These are phyloP conservation scores for Eufriesea mexicana DNA, from an alignment of 1,140 invertebrate genomes.

Conservation along the genomic window DNA sequence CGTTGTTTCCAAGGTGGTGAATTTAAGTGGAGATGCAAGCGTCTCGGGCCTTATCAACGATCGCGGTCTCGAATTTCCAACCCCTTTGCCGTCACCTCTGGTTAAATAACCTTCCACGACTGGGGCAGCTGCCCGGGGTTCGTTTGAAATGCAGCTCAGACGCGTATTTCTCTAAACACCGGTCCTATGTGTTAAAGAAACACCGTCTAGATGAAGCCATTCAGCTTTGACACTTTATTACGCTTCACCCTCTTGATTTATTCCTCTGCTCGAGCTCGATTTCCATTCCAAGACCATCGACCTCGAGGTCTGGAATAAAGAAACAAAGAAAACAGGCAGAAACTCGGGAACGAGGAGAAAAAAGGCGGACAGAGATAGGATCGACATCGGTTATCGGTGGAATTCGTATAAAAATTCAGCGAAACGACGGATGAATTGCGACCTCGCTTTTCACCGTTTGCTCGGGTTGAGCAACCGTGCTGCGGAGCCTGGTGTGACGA, in stretches of 20 bases:
- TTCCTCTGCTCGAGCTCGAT: too few species aligned
- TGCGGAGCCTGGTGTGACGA: too few species aligned
- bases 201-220: background rate
- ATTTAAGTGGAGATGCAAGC: conserved; percentile 22
- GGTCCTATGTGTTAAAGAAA: background rate
- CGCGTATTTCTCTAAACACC: background rate
- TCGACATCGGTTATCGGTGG: background rate
- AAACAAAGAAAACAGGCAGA: background rate
- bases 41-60: conserved; percentile 24
- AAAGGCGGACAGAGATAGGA: background rate
- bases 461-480: background rate
- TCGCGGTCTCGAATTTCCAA: conserved; percentile 35
- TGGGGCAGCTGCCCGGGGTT: conserved; percentile 6
- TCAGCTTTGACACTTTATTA: background rate
- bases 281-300: background rate
- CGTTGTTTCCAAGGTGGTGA: background rate
- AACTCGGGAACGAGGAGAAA: background rate
- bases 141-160: conserved; percentile 18
- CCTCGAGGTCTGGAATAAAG: background rate
- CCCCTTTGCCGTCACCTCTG: conserved; percentile 23
- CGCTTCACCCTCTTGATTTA: too few species aligned
- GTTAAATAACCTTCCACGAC: conserved; percentile 28
- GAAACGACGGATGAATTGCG: background rate
- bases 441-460: background rate
- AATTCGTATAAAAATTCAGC: background rate